Conservation (phyloP, 2,797 vertebrate species). For the Cephalopachus bancanus region DNA sequence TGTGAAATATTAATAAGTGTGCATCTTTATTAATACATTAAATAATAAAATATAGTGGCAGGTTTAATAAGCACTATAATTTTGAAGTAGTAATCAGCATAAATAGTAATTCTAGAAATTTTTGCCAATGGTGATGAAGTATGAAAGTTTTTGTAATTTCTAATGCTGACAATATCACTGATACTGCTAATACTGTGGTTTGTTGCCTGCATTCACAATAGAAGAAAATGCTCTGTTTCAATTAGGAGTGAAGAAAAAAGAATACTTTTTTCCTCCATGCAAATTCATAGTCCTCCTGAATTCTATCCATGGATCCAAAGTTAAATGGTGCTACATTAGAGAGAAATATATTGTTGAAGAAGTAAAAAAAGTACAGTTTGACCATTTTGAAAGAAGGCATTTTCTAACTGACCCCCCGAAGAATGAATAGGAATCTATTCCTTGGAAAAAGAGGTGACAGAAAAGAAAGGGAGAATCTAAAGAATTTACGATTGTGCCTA, state of each 20-base stretch:
- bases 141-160: not conserved
- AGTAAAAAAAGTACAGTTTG: not conserved
- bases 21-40: not conserved
- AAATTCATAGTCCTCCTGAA: not conserved
- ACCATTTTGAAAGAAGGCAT: not conserved
- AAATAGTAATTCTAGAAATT: conserved; percentile 36
- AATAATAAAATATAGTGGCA: not conserved
- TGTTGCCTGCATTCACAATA: not conserved
- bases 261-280: not conserved
- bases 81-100: conserved; percentile 10
- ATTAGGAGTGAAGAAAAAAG: conserved; percentile 6
- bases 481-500: not conserved
- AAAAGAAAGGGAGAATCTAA: not conserved
- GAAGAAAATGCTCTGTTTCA: conserved; percentile 17
- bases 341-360: not conserved
- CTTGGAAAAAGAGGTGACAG: not conserved
- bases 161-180: not conserved
- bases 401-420: not conserved
- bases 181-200: not conserved
- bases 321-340: not conserved
- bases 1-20: conserved; percentile 35
- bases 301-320: not conserved
- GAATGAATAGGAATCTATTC: not conserved
- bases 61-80: not conserved
- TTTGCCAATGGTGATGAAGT: not conserved